Evolutionary conservation across 2,113 vertebrate genomes (phyloP).

Genomic region (Daboia siamensis): DNA sequence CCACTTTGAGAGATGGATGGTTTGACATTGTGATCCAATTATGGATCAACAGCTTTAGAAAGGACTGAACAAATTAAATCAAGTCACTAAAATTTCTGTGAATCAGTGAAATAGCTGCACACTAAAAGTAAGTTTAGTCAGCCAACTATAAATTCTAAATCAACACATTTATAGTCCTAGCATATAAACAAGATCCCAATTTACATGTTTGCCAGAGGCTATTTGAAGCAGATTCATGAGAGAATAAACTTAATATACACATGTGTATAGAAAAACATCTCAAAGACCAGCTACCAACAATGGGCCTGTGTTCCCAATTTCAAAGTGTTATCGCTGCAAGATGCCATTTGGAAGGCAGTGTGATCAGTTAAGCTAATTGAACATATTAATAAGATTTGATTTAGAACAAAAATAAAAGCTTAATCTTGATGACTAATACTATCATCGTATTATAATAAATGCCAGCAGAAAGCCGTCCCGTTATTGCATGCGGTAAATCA

Average conservation of each 20-base stretch:
- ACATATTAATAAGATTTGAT: constrained; percentile 18
- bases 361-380: constrained; percentile 19
- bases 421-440: constrained; percentile 10
- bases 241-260: background rate
- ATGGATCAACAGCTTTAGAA: constrained; percentile 3
- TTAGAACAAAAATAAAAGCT: constrained; percentile 18
- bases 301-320: background rate
- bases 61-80: constrained; percentile 1
- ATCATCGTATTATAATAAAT: constrained; percentile 16
- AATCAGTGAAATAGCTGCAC: background rate
- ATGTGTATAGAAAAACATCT: background rate
- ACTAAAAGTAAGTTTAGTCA: background rate
- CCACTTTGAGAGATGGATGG: background rate
- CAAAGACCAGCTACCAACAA: background rate
- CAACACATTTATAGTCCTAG: background rate
- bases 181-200: constrained; percentile 8
- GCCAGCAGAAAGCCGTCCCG: constrained; percentile 1
- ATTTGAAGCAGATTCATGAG: constrained; percentile 1
- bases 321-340: background rate
- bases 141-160: background rate
- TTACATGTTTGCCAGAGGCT: background rate
- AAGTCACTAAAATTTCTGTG: background rate
- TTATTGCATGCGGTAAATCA: constrained; percentile 12
- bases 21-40: background rate
- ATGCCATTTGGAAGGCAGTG: constrained; percentile 5